phyloP scores from a whole-genome alignment of 2,797 vertebrate species.

The Gymnoscopelus microlampas region DNA sequence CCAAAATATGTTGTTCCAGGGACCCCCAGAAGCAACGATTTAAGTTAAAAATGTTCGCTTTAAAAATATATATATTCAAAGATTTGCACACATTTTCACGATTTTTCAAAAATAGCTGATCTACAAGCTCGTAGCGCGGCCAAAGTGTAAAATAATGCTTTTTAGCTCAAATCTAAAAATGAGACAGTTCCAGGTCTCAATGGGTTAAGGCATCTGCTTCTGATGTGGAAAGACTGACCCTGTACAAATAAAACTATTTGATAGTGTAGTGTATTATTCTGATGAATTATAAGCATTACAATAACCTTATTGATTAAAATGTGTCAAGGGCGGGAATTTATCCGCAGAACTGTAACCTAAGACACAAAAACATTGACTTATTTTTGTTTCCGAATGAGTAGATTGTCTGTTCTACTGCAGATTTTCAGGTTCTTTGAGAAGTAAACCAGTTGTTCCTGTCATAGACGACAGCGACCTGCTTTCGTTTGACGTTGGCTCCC shows the following conservation, averaged over 20 bases:
- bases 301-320: conserved; percentile 13
- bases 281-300: no score
- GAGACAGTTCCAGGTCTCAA: no score
- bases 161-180: no score
- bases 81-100: no score
- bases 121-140: no score
- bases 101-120: no score
- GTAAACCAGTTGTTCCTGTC: conserved; percentile 38
- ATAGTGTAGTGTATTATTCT: neutral
- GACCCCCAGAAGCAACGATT: no score
- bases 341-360: neutral
- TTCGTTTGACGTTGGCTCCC: conserved; percentile 42
- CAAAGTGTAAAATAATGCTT: no score
- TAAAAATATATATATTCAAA: no score
- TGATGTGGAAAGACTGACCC: conserved; percentile 10
- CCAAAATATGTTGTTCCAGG: no score
- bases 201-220: no score
- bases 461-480: conserved; percentile 20
- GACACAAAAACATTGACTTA: neutral
- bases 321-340: conserved; percentile 5
- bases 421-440: conserved; percentile 33
- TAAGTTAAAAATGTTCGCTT: no score
- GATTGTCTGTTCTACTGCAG: neutral
- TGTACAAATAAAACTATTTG: conserved; percentile 31
- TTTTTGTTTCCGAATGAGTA: neutral